Conservation (phyloP, 2,797 vertebrate genomes). For the Sebastolobus alascanus region DNA sequence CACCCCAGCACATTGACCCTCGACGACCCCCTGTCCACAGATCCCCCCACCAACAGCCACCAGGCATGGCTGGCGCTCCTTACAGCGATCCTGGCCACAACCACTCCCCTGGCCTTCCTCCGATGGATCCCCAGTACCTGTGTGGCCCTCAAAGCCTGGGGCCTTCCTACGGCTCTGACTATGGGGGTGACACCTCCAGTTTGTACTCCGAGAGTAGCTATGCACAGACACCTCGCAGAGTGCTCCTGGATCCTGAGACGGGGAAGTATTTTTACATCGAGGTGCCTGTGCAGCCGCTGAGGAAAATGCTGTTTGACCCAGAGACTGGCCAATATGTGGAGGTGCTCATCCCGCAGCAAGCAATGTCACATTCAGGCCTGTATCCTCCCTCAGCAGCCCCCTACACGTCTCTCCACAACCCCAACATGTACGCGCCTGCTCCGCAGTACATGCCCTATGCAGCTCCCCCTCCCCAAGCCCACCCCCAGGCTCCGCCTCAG, state of each 20-base stretch:
- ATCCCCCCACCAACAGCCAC: constrained; percentile 81
- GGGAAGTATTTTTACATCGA: constrained; percentile 96
- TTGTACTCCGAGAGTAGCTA: constrained; percentile 84
- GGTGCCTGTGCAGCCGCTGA: constrained; percentile 90
- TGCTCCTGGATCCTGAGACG: constrained; percentile 93
- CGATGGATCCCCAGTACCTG: constrained; percentile 83
- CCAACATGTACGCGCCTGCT: constrained; percentile 85
- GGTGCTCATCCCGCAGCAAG: constrained; percentile 91
- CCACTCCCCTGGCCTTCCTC: constrained; percentile 81
- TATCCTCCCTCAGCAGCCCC: constrained; percentile 88
- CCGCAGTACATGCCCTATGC: constrained; percentile 87
- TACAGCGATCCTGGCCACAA: constrained; percentile 77
- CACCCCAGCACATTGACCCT: constrained; percentile 73
- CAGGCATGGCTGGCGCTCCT: constrained; percentile 66
- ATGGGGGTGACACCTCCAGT: constrained; percentile 79
- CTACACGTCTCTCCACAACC: constrained; percentile 83
- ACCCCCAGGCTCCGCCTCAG: constrained; percentile 81
- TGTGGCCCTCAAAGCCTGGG: constrained; percentile 81
- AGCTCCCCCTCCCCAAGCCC: constrained; percentile 81
- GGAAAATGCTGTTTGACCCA: constrained; percentile 94
- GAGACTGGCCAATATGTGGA: constrained; percentile 96
- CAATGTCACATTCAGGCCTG: constrained; percentile 86
- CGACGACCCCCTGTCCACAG: constrained; percentile 75
- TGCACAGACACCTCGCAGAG: constrained; percentile 82
- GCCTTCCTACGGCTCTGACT: constrained; percentile 83